Base-by-base conservation (phyloP, 2,888 invertebrate genomes). In the Mayetiola destructor region DNA sequence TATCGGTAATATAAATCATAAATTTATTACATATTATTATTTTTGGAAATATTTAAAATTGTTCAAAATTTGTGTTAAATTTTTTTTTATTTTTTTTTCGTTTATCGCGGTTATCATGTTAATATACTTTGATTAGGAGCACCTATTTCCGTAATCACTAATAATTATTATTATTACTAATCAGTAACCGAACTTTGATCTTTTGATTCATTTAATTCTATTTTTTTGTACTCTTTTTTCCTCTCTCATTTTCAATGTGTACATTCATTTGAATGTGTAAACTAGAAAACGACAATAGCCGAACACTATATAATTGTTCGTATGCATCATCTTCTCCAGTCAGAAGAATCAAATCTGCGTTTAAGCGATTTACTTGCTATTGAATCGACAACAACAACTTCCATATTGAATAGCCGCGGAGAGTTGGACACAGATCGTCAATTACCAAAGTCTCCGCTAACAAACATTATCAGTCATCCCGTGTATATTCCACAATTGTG, bases 361-460 rank as follows among this genome's bases (percentile, higher is more conserved):
- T 79, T 88, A 16, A 84, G 84, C 0, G 87, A 89, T 67, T 75
- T 89, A 59, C 70, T 89, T 14, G 77, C 86, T 27, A 68, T 87
- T n/a, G 75, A 67, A 21, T 59, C 61, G 10, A 56, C 37, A 30
- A 39, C 29, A 56, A 4, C 16, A 3, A n/a, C 10, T 16, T 37
- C 55, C 3, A n/a, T 32, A 18, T 21, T 36, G 18, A 36, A 32
- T 30, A 20, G 59, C 2, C 37, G 63, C 14, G 29, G 69, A 48
- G 62, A 61, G 60, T 60, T 66, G 1, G 62, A 62, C 21, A 62
- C n/a, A 10, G 21, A 35, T 9, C 16, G 53, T 8, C 53, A 48
- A 40, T 21, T 55, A 69, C 57, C 66, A 71, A 61, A 79, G 75
- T 66, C 81, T 73, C 59, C 69, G 74, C 62, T 69, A 73, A 78